These are phyloP conservation scores for Psococerastis gibbosa DNA, from an alignment of 2,888 invertebrate species.

Conservation along the genomic window DNA sequence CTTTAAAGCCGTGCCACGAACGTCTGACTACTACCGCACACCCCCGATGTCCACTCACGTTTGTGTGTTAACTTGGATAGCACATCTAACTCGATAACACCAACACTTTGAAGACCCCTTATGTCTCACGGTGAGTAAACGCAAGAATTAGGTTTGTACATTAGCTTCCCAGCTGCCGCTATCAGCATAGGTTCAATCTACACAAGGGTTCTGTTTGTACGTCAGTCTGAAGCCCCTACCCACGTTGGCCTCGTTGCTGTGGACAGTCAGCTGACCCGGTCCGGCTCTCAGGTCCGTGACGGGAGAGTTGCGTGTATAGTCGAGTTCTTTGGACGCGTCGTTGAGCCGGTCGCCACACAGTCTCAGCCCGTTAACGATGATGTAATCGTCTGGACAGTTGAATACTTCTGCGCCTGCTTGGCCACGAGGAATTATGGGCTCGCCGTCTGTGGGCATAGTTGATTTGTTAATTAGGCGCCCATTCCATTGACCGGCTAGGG, in stretches of 20 bases:
- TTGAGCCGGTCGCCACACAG: conserved; percentile 56
- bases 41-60: too few species aligned
- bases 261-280: conserved; percentile 48
- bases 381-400: conserved; percentile 57
- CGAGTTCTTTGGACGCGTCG: conserved; percentile 40
- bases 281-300: conserved; percentile 48
- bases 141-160: not conserved
- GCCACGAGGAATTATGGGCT: conserved; percentile 38
- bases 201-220: conserved; percentile 48
- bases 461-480: too few species aligned
- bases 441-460: conserved; percentile 37
- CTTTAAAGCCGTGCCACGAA: too few species aligned
- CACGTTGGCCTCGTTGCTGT: conserved; percentile 40
- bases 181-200: conserved; percentile 4
- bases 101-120: too few species aligned
- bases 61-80: too few species aligned
- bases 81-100: too few species aligned
- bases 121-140: not conserved
- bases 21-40: too few species aligned
- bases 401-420: conserved; percentile 57
- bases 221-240: conserved; percentile 49
- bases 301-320: conserved; percentile 46
- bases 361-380: conserved; percentile 45
- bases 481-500: too few species aligned
- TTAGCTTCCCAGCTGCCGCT: too few species aligned